Base-by-base conservation (phyloP, 92 coral and sea anemone species). In the Bergia sp. region DNA sequence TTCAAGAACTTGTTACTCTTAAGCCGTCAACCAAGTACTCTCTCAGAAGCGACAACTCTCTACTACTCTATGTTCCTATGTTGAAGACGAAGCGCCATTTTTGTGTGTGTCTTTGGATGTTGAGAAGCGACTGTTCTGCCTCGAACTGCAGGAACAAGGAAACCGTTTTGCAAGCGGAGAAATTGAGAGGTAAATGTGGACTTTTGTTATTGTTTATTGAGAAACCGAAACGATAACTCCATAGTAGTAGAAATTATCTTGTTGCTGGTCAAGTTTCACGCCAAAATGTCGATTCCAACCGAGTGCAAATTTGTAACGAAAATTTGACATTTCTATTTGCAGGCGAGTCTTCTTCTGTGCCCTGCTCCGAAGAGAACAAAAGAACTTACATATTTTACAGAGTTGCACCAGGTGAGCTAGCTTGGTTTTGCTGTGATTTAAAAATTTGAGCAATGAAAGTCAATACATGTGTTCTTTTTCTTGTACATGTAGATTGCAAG, bases 171-270 rank as follows among this genome's bases (percentile, higher is more conserved):
- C 81, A 77, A 77, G 37, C 58, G 58, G 18, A 7, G 36, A 77
- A 44, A 77, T 44, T 43, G 81, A 5, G 81, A 77, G 81, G 81
- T 77, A 42, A 42, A 77, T 5, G n/a, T 5, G 2, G 81, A 77
- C 18, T 77, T 42, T 77, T 5, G 5, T 77, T 77, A 3, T 77
- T 6, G 40, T 73, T 77, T 42, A 77, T 43, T 77, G 81, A 77
- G 57, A 77, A 77, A 77, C 58, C 81, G 57, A 42, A 42, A 77
- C 38, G 11, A 77, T 77, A 77, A 7, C 81, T 5, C 81, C 37
- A 77, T 18, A 77, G 57, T 42, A 77, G 81, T 43, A 77, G 81
- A 77, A 76, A 77, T 77, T 41, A 77, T 76, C 80, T 76, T 77
- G 81, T 7, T 77, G 81, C 58, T 77, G 58, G 55, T 7, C 55